These are phyloP conservation scores for Galerucella calmariensis DNA, from an alignment of 2,888 invertebrate species.

Conservation along the genomic window DNA sequence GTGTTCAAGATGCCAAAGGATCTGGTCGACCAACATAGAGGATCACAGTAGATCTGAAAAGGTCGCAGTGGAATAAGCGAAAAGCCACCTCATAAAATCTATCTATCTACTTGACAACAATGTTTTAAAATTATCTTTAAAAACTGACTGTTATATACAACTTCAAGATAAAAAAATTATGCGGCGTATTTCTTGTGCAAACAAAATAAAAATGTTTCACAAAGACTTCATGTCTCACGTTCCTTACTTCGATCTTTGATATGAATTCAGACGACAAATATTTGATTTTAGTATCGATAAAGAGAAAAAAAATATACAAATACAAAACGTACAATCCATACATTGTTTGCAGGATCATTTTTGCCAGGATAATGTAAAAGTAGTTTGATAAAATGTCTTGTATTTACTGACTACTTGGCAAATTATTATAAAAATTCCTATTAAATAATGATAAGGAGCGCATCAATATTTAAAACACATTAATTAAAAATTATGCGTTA, in stretches of 20 bases:
- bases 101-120: not conserved
- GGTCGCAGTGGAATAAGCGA: no score
- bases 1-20: no score
- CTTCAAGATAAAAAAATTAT: slow-evolving; percentile 40
- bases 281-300: slow-evolving; percentile 31
- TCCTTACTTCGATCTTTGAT: slow-evolving; percentile 32
- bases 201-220: slow-evolving; percentile 39
- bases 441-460: not conserved
- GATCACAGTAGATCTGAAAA: no score
- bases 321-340: slow-evolving; percentile 7
- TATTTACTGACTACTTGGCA: slow-evolving; percentile 4
- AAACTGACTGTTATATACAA: not conserved
- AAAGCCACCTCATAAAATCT: no score
- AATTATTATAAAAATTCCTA: not conserved
- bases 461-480: not conserved
- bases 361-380: slow-evolving; percentile 1
- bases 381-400: no score
- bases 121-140: not conserved
- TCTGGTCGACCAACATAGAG: no score
- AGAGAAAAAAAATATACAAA: slow-evolving; percentile 10
- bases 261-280: slow-evolving; percentile 43
- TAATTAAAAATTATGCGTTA: not conserved
- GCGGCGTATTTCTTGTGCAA: slow-evolving; percentile 36
- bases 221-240: slow-evolving; percentile 29
- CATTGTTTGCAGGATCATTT: slow-evolving; percentile 11